Conservation (phyloP, 2,888 invertebrate genomes). For the Eudemis profundana region DNA sequence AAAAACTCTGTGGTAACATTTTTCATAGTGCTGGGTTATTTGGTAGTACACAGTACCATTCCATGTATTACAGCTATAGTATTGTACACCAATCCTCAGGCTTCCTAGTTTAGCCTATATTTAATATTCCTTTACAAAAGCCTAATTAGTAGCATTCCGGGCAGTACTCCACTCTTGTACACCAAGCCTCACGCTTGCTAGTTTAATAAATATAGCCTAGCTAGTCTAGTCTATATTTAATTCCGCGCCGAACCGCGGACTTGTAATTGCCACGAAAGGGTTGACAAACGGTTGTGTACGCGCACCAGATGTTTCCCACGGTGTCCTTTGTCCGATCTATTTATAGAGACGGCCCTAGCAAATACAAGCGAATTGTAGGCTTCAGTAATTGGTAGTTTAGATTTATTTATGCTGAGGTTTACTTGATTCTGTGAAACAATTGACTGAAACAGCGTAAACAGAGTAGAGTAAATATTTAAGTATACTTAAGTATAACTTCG, state of each 20-base stretch:
- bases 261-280: conserved; percentile 59
- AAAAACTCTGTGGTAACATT: no score
- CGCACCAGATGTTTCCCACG: conserved; percentile 61
- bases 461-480: background rate
- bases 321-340: conserved; percentile 49
- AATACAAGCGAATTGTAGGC: conserved; percentile 25
- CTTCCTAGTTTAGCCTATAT: conserved; percentile 21
- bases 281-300: conserved; percentile 64
- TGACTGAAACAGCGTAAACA: background rate
- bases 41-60: no score
- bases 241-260: conserved; percentile 55
- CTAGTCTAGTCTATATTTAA: conserved; percentile 52
- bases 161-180: no score
- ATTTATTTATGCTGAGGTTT: conserved; percentile 33
- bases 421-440: conserved; percentile 13
- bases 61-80: no score
- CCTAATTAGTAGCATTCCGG: no score
- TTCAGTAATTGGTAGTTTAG: conserved; percentile 33
- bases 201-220: no score
- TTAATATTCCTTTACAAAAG: no score
- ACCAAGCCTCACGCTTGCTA: background rate
- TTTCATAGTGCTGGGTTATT: no score
- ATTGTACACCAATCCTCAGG: conserved; percentile 7
- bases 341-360: conserved; percentile 43
- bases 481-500: background rate